Percentiles rank a stretch among this genome's conserved stretches.
phyloP scores from a whole-genome alignment of 2,888 invertebrate species.

The Mythimna albipuncta region DNA sequence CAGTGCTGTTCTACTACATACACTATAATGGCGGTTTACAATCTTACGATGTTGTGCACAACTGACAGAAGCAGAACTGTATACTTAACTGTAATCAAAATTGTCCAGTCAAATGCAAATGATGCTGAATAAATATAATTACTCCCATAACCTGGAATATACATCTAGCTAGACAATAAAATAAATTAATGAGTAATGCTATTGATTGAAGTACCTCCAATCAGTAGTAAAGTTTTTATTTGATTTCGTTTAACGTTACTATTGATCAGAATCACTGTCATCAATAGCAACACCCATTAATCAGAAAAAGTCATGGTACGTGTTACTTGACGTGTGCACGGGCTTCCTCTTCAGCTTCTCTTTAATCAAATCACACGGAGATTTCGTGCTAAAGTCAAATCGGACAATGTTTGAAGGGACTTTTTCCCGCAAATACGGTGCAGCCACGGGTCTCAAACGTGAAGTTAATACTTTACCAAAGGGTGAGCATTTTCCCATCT shows the following conservation, averaged over 20 bases:
- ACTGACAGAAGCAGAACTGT: too few species aligned
- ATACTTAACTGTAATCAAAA: too few species aligned
- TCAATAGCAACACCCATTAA: slow-evolving; percentile 47
- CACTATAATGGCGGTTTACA: too few species aligned
- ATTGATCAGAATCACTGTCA: slow-evolving; percentile 42
- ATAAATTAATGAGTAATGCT: slow-evolving; percentile 3
- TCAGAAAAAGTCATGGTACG: slow-evolving; percentile 56
- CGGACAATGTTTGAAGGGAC: slow-evolving; percentile 67
- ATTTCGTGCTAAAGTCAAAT: slow-evolving; percentile 81
- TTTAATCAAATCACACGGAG: slow-evolving; percentile 82
- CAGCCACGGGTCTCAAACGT: slow-evolving; percentile 75
- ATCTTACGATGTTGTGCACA: too few species aligned
- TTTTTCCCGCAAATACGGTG: slow-evolving; percentile 76
- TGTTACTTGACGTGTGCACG: slow-evolving; percentile 41
- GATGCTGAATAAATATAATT: too few species aligned
- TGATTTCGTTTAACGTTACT: slow-evolving; percentile 30
- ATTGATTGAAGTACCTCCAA: slow-evolving; percentile 5
- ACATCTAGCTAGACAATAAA: slow-evolving; percentile 1
- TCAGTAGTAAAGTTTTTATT: slow-evolving; percentile 7
- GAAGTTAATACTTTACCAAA: slow-evolving; percentile 82
- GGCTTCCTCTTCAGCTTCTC: slow-evolving; percentile 73
- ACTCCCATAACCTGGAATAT: not conserved
- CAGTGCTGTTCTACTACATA: too few species aligned
- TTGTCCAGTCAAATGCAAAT: too few species aligned
- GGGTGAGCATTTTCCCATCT: slow-evolving; percentile 75